Evolutionary conservation across 2,113 vertebrate species (phyloP).

Genomic region (Atrichornis clamosus): DNA sequence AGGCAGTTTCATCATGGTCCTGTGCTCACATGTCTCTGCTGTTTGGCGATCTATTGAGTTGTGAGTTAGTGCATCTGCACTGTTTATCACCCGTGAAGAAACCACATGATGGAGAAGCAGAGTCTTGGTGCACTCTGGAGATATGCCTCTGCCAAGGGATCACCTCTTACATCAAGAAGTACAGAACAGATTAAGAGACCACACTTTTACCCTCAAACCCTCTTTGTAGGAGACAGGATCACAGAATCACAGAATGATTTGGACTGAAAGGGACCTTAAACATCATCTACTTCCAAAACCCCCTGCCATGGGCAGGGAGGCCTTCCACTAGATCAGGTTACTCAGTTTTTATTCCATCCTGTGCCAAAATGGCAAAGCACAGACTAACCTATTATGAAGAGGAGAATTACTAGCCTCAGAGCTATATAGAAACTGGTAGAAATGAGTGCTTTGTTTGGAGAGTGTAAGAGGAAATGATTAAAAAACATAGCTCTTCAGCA

Average conservation of each 20-base stretch:
- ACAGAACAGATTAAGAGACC: neutral
- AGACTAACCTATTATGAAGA: neutral
- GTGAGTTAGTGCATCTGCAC: neutral
- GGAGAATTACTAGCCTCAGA: neutral
- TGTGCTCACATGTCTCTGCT: neutral
- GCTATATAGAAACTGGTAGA: neutral
- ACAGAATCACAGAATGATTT: neutral
- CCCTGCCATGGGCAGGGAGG: no score
- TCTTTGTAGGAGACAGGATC: neutral
- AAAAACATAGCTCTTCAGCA: neutral
- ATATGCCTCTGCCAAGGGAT: neutral
- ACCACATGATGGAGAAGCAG: neutral
- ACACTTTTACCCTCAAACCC: neutral
- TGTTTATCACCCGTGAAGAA: neutral
- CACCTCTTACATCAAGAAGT: neutral
- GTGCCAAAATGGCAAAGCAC: neutral
- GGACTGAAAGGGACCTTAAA: neutral
- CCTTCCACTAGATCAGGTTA: neutral
- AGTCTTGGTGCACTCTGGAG: neutral
- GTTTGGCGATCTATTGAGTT: neutral
- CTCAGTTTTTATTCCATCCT: neutral
- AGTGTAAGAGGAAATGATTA: neutral
- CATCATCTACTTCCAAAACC: neutral
- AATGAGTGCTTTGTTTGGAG: neutral
- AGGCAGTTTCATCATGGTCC: neutral